Evolutionary conservation across 2,113 vertebrate species (phyloP), one percentile per base, ranked within the genome.

Genomic region (Emydura subglobosa): DNA sequence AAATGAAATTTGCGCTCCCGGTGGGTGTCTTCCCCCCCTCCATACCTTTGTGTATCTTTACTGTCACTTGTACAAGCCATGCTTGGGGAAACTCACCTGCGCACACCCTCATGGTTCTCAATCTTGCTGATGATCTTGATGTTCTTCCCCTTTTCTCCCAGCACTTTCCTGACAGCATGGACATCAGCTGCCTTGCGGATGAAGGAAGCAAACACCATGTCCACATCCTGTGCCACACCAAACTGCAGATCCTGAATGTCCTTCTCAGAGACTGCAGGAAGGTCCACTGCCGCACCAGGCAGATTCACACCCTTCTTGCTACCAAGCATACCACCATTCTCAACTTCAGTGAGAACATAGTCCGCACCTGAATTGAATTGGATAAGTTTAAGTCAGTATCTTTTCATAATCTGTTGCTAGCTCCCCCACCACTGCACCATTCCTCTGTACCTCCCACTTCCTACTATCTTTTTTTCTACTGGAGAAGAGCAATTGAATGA

Each of bases 61-160:
- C 34, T 49, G 44, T 4, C 25, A 14, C 47, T 68, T 24, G 1
- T 78, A 1, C 34, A 47, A 22, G 3, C 0, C 24, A 42, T 31
- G 31, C 2, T 5, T 34, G 21, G 11, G 6, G 17, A 49, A 8
- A 84, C 98, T 94, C 83, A 99, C 99, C 98, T 99, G 96, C 99
- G 99, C 85, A 99, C 99, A 1, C 99, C 99, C 97, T 99, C 99
- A 0, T 99, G 99, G 97, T 99, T 99, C 98, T 99, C 99, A 0
- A 99, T 99, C 97, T 99, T 99, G 99, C 99, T 99, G 98, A 99
- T 99, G 95, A 99, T 99, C 98, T 99, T 99, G 95, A 99, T 99
- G 95, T 99, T 98, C 97, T 99, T 99, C 84, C 99, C 99, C 97
- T 99, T 99, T 90, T 99, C 99, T 1, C 99, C 99, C 14, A 99